phyloP scores from a whole-genome alignment of 2,113 vertebrate species.

The Crotophaga sulcirostris region DNA sequence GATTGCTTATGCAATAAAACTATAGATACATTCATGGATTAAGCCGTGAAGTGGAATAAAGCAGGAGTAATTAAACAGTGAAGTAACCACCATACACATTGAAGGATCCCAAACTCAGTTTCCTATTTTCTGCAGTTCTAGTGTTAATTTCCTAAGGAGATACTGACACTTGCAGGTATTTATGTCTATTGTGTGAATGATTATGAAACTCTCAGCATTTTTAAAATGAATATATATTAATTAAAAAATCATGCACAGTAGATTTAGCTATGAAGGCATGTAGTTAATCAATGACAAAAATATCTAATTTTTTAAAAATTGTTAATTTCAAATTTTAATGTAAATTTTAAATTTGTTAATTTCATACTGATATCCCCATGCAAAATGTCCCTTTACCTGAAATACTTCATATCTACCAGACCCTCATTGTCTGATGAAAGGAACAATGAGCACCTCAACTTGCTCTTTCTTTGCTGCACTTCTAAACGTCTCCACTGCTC shows the following conservation, averaged over 20 bases:
- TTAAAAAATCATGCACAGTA: neutral
- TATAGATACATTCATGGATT: neutral
- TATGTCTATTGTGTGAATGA: neutral
- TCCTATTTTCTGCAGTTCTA: neutral
- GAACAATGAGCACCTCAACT: neutral
- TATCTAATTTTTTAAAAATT: no score
- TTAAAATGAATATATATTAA: neutral
- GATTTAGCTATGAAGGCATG: fast-evolving
- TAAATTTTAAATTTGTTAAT: no score
- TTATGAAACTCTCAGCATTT: neutral
- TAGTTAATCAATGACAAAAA: neutral
- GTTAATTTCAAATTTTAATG: no score
- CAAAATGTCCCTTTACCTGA: neutral
- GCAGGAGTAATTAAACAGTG: neutral
- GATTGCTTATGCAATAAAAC: neutral
- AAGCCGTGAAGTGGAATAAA: neutral
- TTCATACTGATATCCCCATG: neutral
- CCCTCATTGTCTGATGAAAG: neutral
- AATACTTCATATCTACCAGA: neutral
- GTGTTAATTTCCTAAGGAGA: neutral
- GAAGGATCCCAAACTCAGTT: neutral
- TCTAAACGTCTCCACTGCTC: neutral
- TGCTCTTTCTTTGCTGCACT: neutral
- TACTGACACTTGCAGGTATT: neutral
- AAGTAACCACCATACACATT: neutral